A percentile compares a stretch with the other conserved stretches of the same genome.
Conservation (phyloP, 2,888 invertebrate species). For the Campoletis raptor region DNA sequence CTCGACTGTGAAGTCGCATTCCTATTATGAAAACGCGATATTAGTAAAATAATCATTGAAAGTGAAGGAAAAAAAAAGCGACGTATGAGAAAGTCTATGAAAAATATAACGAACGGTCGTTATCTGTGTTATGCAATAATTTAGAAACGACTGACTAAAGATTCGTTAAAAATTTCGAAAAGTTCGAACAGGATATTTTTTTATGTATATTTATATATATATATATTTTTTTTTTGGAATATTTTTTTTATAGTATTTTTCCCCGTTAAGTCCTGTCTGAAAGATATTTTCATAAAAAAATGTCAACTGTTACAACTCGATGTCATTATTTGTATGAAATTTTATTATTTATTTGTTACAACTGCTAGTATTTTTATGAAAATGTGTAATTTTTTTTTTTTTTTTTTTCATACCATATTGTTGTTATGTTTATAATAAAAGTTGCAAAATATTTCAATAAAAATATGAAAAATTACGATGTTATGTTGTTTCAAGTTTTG, state of each 20-base stretch:
- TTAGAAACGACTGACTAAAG: slow-evolving; percentile 12
- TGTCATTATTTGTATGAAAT: slow-evolving; percentile 7
- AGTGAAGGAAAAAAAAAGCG: neutral
- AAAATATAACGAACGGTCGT: neutral
- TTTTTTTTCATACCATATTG: neutral
- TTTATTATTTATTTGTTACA: slow-evolving; percentile 2
- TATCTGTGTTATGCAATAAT: slow-evolving; percentile 26
- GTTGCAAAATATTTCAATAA: neutral
- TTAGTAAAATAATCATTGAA: neutral
- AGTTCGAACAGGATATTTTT: slow-evolving; percentile 38
- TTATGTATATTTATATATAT: slow-evolving; percentile 11
- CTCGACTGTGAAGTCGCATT: neutral
- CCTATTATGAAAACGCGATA: slow-evolving; percentile 5
- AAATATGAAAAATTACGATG: neutral
- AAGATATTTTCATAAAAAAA: neutral
- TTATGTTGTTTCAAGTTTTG: neutral
- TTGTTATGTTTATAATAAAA: neutral
- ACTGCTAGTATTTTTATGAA: neutral
- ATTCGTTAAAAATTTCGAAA: neutral
- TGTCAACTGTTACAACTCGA: neutral
- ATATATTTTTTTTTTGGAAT: slow-evolving; percentile 20
- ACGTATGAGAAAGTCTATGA: neutral
- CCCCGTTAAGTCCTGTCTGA: neutral
- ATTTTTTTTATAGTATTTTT: neutral
- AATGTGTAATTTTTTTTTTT: neutral